Base-by-base conservation (phyloP, 2,888 invertebrate genomes). In the Parascotia fuliginaria region DNA sequence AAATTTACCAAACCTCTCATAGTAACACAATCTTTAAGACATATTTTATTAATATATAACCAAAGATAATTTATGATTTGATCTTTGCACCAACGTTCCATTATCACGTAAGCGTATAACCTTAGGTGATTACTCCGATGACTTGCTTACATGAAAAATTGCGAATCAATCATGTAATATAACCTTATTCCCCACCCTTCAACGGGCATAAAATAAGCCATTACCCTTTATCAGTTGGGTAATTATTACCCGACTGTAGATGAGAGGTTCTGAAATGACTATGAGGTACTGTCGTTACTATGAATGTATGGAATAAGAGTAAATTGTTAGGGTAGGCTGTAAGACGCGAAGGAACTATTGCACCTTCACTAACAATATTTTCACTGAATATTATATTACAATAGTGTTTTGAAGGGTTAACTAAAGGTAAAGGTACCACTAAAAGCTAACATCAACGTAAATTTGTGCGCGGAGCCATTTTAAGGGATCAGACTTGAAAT, bases 181-280 rank as follows among this genome's bases (percentile, higher is more conserved):
- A 33, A 32, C 12, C 13, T 12, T 29, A 27, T 33, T 24, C 32
- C 19, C 2, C 11, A 31, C 47, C 40, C 44, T 65, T 62, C 56
- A 60, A 15, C 45, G 29, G 44, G 41, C 50, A 49, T 65, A 65
- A 64, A 60, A 32, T 60, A 42, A 44, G 7, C 46, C 46, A 49
- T 56, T 41, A 65, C 52, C 65, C 42, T 65, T 45, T 56, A 56
- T 60, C 65, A 53, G 38, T 4, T 5, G 13, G 32, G 52, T 65
- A 60, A 65, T 62, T 65, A 62, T 62, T 53, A 49, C 56, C 47
- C 52, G 31, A 49, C 37, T 46, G 40, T 15, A 42, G 50, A 32
- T 38, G 44, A 51, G 33, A n/a, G 41, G 49, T 55, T 60, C 56
- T 65, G 65, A 65, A 62, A 55, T 55, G 49, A 42, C 32, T 47